phyloP scores from a whole-genome alignment of 1,140 invertebrate genomes.

The Drosophila ironensis region DNA sequence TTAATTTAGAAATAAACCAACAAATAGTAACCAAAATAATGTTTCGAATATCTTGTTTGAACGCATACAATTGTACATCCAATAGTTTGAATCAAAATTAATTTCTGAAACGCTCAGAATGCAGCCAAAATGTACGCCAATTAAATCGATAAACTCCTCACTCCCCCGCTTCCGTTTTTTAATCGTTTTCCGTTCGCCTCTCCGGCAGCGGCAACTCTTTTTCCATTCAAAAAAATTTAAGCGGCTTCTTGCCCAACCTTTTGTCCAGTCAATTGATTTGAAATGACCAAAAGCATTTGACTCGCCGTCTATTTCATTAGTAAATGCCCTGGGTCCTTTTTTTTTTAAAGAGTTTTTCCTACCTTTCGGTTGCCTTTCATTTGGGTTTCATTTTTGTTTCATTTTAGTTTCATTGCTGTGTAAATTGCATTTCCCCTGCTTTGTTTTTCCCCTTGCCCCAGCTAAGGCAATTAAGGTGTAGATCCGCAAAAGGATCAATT shows the following conservation, averaged over 20 bases:
- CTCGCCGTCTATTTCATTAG: slow-evolving; percentile 57
- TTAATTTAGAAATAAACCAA: too few species aligned
- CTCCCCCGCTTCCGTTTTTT: background rate
- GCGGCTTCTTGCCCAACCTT: slow-evolving; percentile 14
- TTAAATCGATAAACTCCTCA: background rate
- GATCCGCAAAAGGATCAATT: slow-evolving; percentile 60
- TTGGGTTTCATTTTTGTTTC: slow-evolving; percentile 8
- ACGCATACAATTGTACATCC: too few species aligned
- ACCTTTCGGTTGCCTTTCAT: slow-evolving; percentile 30
- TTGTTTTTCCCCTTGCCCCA: background rate
- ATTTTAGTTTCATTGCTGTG: background rate
- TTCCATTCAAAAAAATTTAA: slow-evolving; percentile 27
- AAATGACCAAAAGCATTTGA: slow-evolving; percentile 66
- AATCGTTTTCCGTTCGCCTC: background rate
- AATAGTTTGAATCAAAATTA: too few species aligned
- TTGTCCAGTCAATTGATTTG: slow-evolving; percentile 57
- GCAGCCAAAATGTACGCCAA: too few species aligned
- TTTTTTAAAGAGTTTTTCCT: slow-evolving; percentile 9
- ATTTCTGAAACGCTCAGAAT: too few species aligned
- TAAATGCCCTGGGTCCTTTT: slow-evolving; percentile 18
- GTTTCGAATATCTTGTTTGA: too few species aligned
- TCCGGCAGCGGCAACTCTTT: slow-evolving; percentile 2
- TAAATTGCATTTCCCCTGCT: background rate
- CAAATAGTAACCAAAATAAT: too few species aligned
- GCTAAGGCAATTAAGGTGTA: slow-evolving; percentile 70